These are phyloP conservation scores for Sander vitreus DNA, from an alignment of 2,113 vertebrate genomes.

Conservation along the genomic window DNA sequence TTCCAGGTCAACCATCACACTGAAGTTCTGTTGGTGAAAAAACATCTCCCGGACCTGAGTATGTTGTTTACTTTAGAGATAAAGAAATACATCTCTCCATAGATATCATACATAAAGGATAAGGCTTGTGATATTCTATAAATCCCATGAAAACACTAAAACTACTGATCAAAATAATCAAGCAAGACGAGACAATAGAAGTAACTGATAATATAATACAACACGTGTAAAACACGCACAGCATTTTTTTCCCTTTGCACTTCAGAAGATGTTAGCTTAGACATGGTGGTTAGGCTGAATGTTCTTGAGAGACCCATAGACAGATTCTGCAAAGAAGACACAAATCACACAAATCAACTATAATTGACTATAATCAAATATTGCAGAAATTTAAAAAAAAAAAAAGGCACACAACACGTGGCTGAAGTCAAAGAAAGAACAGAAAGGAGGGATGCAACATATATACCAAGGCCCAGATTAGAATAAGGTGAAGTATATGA, in stretches of 20 bases:
- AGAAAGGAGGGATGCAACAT: too few species aligned
- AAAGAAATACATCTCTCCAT: background rate
- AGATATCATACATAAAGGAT: background rate
- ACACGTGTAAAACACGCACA: too few species aligned
- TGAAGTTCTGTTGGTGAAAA: background rate
- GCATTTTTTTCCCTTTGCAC: background rate
- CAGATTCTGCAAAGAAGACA: background rate
- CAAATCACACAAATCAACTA: too few species aligned
- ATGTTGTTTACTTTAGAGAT: background rate
- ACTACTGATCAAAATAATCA: background rate
- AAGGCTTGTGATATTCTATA: background rate
- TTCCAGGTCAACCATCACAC: background rate
- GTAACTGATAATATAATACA: too few species aligned
- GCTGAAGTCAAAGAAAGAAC: too few species aligned
- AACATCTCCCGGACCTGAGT: background rate
- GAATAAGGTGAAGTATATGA: background rate
- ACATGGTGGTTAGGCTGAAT: background rate
- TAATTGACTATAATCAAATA: background rate
- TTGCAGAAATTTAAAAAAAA: too few species aligned
- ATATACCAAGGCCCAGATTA: too few species aligned
- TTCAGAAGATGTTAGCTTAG: background rate
- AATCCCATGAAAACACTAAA: background rate
- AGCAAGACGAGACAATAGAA: too few species aligned
- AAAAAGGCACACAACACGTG: too few species aligned
- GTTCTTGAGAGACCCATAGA: background rate